phyloP scores from a whole-genome alignment of 2,888 invertebrate species.

The Trilocha varians region DNA sequence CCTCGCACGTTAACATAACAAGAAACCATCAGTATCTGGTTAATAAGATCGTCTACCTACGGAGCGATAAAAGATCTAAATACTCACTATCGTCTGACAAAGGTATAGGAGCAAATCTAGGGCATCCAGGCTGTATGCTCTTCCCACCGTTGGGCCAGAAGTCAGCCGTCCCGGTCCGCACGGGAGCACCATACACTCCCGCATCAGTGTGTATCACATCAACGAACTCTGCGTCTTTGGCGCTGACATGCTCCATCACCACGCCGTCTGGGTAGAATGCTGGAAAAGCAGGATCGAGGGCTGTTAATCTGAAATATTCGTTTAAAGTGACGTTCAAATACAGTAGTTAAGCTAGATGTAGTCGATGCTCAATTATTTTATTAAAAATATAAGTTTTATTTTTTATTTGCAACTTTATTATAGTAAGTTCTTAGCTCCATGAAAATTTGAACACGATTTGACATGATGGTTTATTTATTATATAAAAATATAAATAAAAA shows the following conservation, averaged over 20 bases:
- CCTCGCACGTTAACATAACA: no score
- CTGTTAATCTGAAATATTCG: conserved; percentile 62
- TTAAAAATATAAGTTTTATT: no score
- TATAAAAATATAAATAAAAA: no score
- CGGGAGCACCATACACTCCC: conserved; percentile 74
- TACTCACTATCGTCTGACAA: conserved; percentile 66
- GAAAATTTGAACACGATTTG: no score
- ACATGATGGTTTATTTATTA: no score
- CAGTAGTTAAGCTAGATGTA: background rate
- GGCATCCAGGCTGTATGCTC: conserved; percentile 75
- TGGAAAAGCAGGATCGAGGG: conserved; percentile 76
- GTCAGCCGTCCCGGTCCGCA: conserved; percentile 72
- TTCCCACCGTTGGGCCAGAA: conserved; percentile 77
- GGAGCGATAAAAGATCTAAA: no score
- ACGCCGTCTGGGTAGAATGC: conserved; percentile 70
- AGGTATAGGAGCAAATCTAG: conserved; percentile 61
- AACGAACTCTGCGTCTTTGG: conserved; percentile 73
- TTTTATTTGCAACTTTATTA: no score
- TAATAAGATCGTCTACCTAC: no score
- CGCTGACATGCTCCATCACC: conserved; percentile 61
- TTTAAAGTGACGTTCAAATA: background rate
- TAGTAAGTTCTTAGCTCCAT: no score
- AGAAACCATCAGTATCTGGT: no score
- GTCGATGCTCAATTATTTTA: no score
- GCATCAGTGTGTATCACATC: conserved; percentile 82